Percentiles rank a stretch among this genome's conserved stretches.
Evolutionary conservation across 1,140 invertebrate genomes (phyloP).

Genomic region (Helicoverpa armigera): DNA sequence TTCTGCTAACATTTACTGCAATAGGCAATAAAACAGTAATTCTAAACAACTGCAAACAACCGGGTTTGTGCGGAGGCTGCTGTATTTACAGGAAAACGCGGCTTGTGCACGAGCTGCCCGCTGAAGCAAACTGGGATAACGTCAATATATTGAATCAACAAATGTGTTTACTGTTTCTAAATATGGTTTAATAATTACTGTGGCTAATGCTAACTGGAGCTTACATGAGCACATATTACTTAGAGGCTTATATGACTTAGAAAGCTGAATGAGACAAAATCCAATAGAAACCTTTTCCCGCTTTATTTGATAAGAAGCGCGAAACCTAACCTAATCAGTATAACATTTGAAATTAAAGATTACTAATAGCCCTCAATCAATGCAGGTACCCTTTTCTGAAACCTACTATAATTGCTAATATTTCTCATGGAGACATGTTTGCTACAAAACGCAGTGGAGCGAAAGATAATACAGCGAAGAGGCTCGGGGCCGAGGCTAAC

Average conservation of each 20-base stretch:
- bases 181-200: too few species aligned
- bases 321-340: too few species aligned
- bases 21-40: constrained; percentile 23
- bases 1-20: background rate
- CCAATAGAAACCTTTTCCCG: too few species aligned
- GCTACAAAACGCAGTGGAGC: background rate
- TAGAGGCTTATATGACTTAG: too few species aligned
- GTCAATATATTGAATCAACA: constrained; percentile 14
- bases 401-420: background rate
- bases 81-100: constrained; percentile 7
- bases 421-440: background rate
- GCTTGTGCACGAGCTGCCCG: constrained; percentile 2
- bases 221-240: too few species aligned
- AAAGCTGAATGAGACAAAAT: too few species aligned
- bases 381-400: too few species aligned
- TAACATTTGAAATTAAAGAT: too few species aligned
- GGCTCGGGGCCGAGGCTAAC: background rate
- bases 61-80: constrained; percentile 1
- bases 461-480: constrained; percentile 1
- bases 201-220: too few species aligned
- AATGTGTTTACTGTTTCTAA: background rate
- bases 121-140: background rate
- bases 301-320: too few species aligned
- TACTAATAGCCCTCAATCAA: too few species aligned
- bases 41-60: constrained; percentile 25